A percentile compares a stretch with the other conserved stretches of the same genome.
These are phyloP conservation scores for Microctonus aethiopoides DNA, from an alignment of 2,888 invertebrate genomes.

Conservation along the genomic window DNA sequence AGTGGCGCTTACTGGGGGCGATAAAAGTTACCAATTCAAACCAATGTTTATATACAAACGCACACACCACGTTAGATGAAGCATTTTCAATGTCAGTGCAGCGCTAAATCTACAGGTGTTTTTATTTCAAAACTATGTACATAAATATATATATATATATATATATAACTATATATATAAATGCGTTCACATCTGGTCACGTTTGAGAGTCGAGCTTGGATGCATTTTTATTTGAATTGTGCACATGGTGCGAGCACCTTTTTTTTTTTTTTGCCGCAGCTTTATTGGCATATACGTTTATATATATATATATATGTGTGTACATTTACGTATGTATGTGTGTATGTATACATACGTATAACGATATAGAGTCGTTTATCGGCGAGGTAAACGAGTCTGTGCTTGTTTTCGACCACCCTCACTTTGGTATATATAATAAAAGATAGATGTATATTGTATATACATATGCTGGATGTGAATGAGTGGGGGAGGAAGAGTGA, in stretches of 20 bases:
- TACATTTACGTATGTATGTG: too few relatives aligned
- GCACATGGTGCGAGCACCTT: slow-evolving; percentile 15
- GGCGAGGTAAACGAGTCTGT: slow-evolving; percentile 28
- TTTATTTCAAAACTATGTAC: slow-evolving; percentile 22
- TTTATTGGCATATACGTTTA: slow-evolving; percentile 18
- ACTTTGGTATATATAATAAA: neutral
- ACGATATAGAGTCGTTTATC: slow-evolving; percentile 26
- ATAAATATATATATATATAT: too few relatives aligned
- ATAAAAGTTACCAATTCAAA: slow-evolving; percentile 4
- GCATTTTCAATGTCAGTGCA: neutral
- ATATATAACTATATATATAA: neutral
- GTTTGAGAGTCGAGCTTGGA: neutral
- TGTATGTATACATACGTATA: neutral
- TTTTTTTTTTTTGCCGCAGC: neutral
- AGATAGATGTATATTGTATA: too few relatives aligned
- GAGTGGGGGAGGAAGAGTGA: too few relatives aligned
- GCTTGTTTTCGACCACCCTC: slow-evolving; percentile 19
- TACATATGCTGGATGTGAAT: too few relatives aligned
- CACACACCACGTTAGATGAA: neutral
- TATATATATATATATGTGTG: too few relatives aligned
- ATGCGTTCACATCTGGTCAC: neutral
- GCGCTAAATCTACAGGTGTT: slow-evolving; percentile 30
- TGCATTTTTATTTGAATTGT: slow-evolving; percentile 5
- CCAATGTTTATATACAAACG: neutral
- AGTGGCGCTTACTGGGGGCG: slow-evolving; percentile 32